These are phyloP conservation scores for Pterostichus madidus DNA, from an alignment of 2,888 invertebrate genomes.

Conservation along the genomic window DNA sequence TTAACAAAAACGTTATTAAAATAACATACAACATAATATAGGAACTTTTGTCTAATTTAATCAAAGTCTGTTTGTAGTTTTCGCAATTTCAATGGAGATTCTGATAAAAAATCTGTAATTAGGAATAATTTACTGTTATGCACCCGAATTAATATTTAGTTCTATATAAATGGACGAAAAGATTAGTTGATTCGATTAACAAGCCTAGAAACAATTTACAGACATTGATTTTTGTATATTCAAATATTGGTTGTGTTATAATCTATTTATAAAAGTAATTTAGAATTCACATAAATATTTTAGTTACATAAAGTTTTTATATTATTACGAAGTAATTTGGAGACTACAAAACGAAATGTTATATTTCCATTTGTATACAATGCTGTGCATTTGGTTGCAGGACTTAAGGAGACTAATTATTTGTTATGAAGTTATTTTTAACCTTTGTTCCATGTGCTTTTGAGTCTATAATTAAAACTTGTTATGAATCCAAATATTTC, in stretches of 20 bases:
- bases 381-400: conserved; percentile 1
- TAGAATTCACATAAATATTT: conserved; percentile 17
- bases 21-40: no score
- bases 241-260: conserved; percentile 21
- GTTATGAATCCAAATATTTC: conserved; percentile 37
- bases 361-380: background rate
- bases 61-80: no score
- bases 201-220: no score
- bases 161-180: no score
- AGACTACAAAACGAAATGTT: no score
- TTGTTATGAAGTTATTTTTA: conserved; percentile 17
- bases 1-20: no score
- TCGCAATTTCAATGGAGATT: no score
- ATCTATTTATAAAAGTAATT: conserved; percentile 6
- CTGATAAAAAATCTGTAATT: no score
- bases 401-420: background rate
- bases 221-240: background rate
- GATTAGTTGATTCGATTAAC: no score
- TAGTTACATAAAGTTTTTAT: background rate
- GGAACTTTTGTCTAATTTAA: no score
- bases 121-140: no score
- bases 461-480: conserved; percentile 27
- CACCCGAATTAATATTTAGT: no score
- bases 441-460: conserved; percentile 26
- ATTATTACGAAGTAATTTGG: background rate